Evolutionary conservation across 2,888 invertebrate species (phyloP).

Genomic region (Drosophila buzzatii): DNA sequence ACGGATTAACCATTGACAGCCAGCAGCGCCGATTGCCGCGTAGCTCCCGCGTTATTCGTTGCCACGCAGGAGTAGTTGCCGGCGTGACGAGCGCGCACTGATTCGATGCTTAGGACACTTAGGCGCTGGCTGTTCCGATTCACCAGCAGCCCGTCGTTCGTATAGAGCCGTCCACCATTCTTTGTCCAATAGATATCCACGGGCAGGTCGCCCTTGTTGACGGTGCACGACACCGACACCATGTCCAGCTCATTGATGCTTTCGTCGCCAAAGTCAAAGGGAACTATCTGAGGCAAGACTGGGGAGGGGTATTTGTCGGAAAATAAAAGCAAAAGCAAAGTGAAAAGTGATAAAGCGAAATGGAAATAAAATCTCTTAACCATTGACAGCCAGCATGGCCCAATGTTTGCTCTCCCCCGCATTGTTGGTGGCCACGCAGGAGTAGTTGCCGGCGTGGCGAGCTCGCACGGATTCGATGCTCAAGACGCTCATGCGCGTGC

Average conservation of each 20-base stretch:
- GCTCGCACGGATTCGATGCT: conserved; percentile 88
- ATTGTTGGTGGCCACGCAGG: conserved; percentile 88
- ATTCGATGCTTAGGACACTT: conserved; percentile 88
- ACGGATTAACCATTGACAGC: conserved; percentile 87
- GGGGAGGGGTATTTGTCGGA: conserved; percentile 5
- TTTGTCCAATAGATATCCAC: conserved; percentile 90
- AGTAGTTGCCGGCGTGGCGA: conserved; percentile 88
- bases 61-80: conserved; percentile 89
- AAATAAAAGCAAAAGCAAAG: conserved; percentile 40
- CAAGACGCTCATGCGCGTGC: conserved; percentile 88
- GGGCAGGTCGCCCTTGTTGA: conserved; percentile 92
- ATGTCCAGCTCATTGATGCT: conserved; percentile 89
- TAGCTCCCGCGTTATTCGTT: conserved; percentile 87
- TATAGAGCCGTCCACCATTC: conserved; percentile 85
- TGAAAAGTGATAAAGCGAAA: background rate
- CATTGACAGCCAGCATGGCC: conserved; percentile 87
- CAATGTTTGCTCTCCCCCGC: conserved; percentile 87
- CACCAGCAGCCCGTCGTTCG: conserved; percentile 87
- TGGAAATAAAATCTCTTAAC: conserved; percentile 80
- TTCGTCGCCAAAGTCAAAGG: conserved; percentile 90
- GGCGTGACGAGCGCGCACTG: conserved; percentile 87
- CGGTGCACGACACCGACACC: conserved; percentile 90
- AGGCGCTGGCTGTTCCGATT: conserved; percentile 88
- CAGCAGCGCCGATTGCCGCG: conserved; percentile 87
- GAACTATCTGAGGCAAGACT: conserved; percentile 91